Percentiles rank a stretch among this genome's conserved stretches.
Conservation (phyloP, 2,797 vertebrate genomes). For the Pseudochromis fuscus region DNA sequence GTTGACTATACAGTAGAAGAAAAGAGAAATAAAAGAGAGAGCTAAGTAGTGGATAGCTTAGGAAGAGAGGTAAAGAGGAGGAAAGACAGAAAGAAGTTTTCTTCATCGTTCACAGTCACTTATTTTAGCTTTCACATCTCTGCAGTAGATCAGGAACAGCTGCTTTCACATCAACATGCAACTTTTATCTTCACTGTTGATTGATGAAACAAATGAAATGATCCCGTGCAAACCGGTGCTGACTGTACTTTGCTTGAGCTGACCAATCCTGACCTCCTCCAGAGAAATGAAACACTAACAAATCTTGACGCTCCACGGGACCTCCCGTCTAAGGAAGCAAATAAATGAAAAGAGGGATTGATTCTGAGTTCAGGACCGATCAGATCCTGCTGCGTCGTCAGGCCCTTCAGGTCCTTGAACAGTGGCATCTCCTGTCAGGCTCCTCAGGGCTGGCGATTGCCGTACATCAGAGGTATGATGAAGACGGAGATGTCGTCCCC, state of each 20-base stretch:
- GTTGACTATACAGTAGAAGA: constrained; percentile 35
- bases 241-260: constrained; percentile 12
- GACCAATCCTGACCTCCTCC: constrained; percentile 24
- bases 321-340: constrained; percentile 21
- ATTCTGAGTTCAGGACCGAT: constrained; percentile 26
- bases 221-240: background rate
- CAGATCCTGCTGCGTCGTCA: constrained; percentile 7
- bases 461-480: constrained; percentile 94
- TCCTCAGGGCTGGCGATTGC: constrained; percentile 88
- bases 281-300: constrained; percentile 40
- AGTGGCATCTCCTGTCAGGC: background rate
- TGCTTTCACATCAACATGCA: background rate
- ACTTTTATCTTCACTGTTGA: background rate
- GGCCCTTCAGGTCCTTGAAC: constrained; percentile 9
- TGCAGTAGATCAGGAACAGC: constrained; percentile 37
- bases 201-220: background rate
- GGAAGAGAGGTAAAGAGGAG: constrained; percentile 21
- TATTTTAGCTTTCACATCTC: constrained; percentile 33
- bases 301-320: constrained; percentile 14
- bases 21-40: constrained; percentile 26
- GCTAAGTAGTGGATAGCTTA: constrained; percentile 43
- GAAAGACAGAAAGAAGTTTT: constrained; percentile 3
- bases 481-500: constrained; percentile 98
- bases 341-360: constrained; percentile 11
- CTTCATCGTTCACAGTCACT: constrained; percentile 3